Evolutionary conservation across 2,888 invertebrate genomes (phyloP).

Genomic region (Malthinus seriepunctatus): DNA sequence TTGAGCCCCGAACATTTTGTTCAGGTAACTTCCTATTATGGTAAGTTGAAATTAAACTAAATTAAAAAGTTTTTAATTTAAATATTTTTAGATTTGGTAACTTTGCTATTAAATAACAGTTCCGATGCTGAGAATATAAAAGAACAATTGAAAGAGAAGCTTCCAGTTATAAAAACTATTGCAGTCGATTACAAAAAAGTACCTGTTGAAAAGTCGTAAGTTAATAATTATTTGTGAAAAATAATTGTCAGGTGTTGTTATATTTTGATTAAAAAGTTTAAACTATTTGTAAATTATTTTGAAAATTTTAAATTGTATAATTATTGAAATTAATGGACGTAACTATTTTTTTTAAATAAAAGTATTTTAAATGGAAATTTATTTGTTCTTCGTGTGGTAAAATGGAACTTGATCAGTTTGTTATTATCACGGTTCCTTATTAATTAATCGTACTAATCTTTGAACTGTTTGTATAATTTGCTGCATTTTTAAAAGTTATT

Average conservation of each 20-base stretch:
- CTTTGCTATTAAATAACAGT: conserved; percentile 62
- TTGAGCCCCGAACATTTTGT: conserved; percentile 68
- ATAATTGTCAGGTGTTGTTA: background rate
- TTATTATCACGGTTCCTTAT: no score
- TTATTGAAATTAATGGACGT: no score
- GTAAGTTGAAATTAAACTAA: conserved; percentile 55
- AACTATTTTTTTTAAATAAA: no score
- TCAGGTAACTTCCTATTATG: conserved; percentile 74
- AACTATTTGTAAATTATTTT: no score
- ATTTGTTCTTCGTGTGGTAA: no score
- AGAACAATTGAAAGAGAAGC: conserved; percentile 56
- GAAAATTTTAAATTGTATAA: no score
- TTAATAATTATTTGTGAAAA: background rate
- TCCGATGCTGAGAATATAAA: conserved; percentile 58
- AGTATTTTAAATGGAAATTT: no score
- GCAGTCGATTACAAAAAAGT: conserved; percentile 59
- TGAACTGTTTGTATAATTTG: no score
- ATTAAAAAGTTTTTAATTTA: background rate
- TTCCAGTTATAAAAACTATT: conserved; percentile 57
- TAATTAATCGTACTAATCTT: no score
- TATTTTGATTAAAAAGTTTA: no score
- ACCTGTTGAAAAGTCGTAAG: conserved; percentile 13
- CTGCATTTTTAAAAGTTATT: no score
- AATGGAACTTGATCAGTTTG: no score
- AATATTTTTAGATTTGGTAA: conserved; percentile 64